These are phyloP conservation scores for Amniataba percoides DNA, from an alignment of 2,797 vertebrate species.

Conservation along the genomic window DNA sequence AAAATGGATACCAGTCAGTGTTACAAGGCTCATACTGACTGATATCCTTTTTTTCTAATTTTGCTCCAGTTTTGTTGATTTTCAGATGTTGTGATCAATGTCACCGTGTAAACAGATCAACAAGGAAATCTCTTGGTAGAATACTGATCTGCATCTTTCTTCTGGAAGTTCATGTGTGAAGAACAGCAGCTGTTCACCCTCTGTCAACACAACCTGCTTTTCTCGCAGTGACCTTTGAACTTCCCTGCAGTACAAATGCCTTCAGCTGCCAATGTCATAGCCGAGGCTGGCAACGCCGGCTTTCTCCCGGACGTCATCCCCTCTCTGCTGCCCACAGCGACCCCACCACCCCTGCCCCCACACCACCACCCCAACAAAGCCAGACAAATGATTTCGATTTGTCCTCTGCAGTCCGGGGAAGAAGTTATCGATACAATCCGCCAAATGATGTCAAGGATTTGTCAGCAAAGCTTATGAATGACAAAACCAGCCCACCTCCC, in stretches of 20 bases:
- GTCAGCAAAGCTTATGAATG: slow-evolving; percentile 97
- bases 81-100: slow-evolving; percentile 33
- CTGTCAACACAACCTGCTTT: slow-evolving; percentile 86
- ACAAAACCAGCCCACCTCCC: slow-evolving; percentile 88
- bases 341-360: slow-evolving; percentile 37
- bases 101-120: slow-evolving; percentile 3
- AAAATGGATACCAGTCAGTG: slow-evolving; percentile 50
- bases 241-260: slow-evolving; percentile 89
- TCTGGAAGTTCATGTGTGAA: slow-evolving; percentile 20
- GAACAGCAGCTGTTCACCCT: slow-evolving; percentile 87
- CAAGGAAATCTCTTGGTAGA: background rate
- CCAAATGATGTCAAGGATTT: slow-evolving; percentile 98
- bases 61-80: slow-evolving; percentile 45
- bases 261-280: slow-evolving; percentile 92
- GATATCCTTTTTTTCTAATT: slow-evolving; percentile 42
- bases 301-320: slow-evolving; percentile 87
- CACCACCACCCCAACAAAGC: slow-evolving; percentile 81
- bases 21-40: slow-evolving; percentile 22
- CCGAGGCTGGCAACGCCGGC: slow-evolving; percentile 83
- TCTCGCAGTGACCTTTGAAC: slow-evolving; percentile 89
- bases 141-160: slow-evolving; percentile 29
- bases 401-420: slow-evolving; percentile 92
- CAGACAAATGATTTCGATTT: slow-evolving; percentile 98
- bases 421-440: slow-evolving; percentile 96
- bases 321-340: slow-evolving; percentile 44